Conservation (phyloP, 2,888 invertebrate species). For the Homarus gammarus region DNA sequence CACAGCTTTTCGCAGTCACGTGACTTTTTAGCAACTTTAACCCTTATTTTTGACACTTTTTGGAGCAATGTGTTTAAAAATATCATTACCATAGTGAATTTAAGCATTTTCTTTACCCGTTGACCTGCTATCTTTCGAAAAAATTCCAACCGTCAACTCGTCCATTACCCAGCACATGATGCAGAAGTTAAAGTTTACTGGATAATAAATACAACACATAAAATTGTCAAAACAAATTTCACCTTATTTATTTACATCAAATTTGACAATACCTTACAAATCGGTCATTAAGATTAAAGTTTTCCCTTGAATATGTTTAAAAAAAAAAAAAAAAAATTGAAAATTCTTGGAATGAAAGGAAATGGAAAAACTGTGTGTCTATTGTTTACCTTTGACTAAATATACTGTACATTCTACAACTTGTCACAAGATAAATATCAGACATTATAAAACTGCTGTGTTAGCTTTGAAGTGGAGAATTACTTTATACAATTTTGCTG, state of each 20-base stretch:
- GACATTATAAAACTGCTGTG: not conserved
- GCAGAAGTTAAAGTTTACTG: no score
- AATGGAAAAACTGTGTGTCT: not conserved
- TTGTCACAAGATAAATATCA: not conserved
- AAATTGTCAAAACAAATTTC: not conserved
- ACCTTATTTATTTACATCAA: slow-evolving; percentile 7
- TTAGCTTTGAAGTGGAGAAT: not conserved
- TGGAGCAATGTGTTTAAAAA: no score
- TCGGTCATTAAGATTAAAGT: not conserved
- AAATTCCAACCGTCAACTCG: no score
- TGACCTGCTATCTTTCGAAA: no score
- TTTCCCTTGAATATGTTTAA: not conserved
- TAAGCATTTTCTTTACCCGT: no score
- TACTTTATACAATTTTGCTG: not conserved
- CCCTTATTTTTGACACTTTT: no score
- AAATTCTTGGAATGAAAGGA: not conserved
- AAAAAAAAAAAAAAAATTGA: not conserved
- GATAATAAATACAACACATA: not conserved
- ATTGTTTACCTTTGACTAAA: not conserved
- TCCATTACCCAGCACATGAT: no score
- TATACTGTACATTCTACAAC: not conserved
- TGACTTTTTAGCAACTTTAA: no score
- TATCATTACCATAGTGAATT: no score
- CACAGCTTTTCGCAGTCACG: no score
- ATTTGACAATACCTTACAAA: not conserved